Evolutionary conservation across 2,113 vertebrate genomes (phyloP).

Genomic region (Trichechus manatus): DNA sequence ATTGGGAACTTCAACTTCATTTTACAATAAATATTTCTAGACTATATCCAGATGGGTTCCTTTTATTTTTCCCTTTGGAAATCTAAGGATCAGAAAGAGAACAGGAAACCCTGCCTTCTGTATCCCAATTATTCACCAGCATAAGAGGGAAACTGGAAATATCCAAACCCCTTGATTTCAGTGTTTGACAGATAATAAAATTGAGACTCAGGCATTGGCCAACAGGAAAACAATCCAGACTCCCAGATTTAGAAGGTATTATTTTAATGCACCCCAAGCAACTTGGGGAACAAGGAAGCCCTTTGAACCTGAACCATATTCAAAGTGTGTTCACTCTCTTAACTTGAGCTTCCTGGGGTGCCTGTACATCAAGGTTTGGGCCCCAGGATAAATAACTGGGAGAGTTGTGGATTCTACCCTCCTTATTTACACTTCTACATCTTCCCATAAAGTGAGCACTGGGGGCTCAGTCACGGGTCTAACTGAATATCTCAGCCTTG

Average conservation of each 20-base stretch:
- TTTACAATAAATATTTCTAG: slow-evolving; percentile 66
- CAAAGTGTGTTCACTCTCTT: slow-evolving; percentile 54
- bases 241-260: background rate
- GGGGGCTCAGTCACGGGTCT: background rate
- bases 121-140: background rate
- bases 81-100: background rate
- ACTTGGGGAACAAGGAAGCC: slow-evolving; percentile 37
- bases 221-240: slow-evolving; percentile 6
- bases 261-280: slow-evolving; percentile 54
- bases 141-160: background rate
- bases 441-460: background rate
- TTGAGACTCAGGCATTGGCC: background rate
- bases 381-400: background rate
- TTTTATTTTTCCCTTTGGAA: slow-evolving; percentile 40
- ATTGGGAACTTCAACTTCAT: slow-evolving; percentile 59
- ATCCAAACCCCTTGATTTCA: background rate
- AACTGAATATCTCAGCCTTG: slow-evolving; percentile 49
- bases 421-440: slow-evolving; percentile 58
- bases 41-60: background rate
- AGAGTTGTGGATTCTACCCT: slow-evolving; percentile 65
- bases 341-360: slow-evolving; percentile 49
- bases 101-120: background rate
- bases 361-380: background rate
- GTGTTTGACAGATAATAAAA: slow-evolving; percentile 31
- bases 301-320: slow-evolving; percentile 65